phyloP scores from a whole-genome alignment of 2,113 vertebrate species.

The Pituophis catenifer region DNA sequence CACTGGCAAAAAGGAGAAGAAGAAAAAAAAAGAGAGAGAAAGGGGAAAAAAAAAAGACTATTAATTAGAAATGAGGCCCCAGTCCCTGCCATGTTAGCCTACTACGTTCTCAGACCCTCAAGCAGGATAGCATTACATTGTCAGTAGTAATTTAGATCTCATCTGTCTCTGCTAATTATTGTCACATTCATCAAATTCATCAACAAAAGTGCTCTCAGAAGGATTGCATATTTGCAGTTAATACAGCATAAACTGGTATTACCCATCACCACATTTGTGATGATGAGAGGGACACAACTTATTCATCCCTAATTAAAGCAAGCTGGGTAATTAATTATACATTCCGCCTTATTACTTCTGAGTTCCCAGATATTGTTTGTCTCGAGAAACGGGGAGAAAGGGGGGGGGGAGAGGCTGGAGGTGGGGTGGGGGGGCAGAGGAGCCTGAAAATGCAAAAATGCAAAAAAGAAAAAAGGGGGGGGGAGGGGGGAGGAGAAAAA shows the following conservation, averaged over 20 bases:
- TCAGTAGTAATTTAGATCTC: constrained; percentile 99
- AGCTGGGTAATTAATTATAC: constrained; percentile 99
- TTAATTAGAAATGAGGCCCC: constrained; percentile 88
- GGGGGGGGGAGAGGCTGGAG: constrained; percentile 29
- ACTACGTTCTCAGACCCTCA: constrained; percentile 89
- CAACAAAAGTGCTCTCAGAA: constrained; percentile 97
- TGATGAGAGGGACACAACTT: constrained; percentile 95
- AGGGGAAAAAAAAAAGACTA: constrained; percentile 66
- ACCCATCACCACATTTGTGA: constrained; percentile 94
- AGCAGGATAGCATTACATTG: constrained; percentile 97
- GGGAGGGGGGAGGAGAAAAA: constrained; percentile 53
- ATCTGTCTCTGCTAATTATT: constrained; percentile 99
- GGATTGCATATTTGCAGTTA: constrained; percentile 98
- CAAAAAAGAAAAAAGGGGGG: constrained; percentile 45
- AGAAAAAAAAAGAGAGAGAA: constrained; percentile 30
- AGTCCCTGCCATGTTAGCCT: constrained; percentile 85
- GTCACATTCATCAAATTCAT: constrained; percentile 99
- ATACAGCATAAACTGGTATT: constrained; percentile 99
- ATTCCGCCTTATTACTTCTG: constrained; percentile 98
- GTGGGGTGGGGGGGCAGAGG: constrained; percentile 55
- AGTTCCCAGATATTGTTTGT: constrained; percentile 95
- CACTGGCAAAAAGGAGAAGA: constrained; percentile 65
- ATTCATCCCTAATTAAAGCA: constrained; percentile 99
- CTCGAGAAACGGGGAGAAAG: constrained; percentile 85
- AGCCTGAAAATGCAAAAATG: constrained; percentile 63